Base-by-base conservation (phyloP, 2,113 vertebrate genomes). In the Cisticola juncidis region DNA sequence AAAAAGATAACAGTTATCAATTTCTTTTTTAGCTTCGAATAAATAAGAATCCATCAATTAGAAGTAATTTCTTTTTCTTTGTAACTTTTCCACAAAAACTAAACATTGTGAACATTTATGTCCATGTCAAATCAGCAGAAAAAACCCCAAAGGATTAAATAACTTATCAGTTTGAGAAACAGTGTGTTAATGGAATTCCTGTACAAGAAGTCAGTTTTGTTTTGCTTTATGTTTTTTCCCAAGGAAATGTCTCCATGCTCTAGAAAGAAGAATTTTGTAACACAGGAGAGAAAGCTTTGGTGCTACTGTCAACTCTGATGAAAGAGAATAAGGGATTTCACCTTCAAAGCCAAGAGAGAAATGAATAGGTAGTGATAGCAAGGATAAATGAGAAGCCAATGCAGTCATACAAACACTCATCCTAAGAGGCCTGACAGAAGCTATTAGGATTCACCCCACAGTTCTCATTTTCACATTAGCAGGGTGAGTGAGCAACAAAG, bases 361-460 rank as follows among this genome's bases (percentile, higher is more conserved):
- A 97, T 91, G 93, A 96, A 97, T 88, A 96, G 91, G 70, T 69
- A 69, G 79, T 81, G 95, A 97, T 89, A 89, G 94, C 53, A 57
- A 95, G 82, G 94, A 96, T 96, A 96, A 97, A 97, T 95, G 95
- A 97, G 88, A 95, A 96, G 78, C 42, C 45, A 72, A 86, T 79
- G 54, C n/a, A 90, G 93, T 91, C 91, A 94, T 94, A 97, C 86
- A 97, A 95, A 93, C 84, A 88, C 54, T 88, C 3, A 4, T 96
- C 65, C 90, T 87, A 57, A 91, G 87, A 96, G 72, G 53, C 65
- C 71, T 89, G 86, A 94, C 86, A 94, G 71, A 94, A 91, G n/a
- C 76, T 76, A 91, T 97, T 95, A 97, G 66, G 68, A 97, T 98
- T 98, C 97, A 94, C 53, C 60, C 89, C 74, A 69, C 45, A 35